Percentiles rank a stretch among this genome's conserved stretches.
Conservation (phyloP, 2,113 vertebrate genomes). For the Mirza zaza region DNA sequence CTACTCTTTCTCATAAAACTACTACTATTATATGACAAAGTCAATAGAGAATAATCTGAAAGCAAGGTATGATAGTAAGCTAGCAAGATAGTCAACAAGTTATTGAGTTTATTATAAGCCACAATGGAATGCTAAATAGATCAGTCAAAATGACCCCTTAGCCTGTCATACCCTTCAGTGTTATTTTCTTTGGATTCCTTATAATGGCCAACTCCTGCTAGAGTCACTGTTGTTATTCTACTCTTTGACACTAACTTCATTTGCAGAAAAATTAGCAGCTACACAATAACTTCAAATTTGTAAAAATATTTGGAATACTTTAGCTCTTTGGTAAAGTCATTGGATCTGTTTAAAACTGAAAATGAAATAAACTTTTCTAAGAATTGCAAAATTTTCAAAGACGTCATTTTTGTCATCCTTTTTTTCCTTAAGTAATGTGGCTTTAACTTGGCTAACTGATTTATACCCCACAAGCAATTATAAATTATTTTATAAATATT, state of each 20-base stretch:
- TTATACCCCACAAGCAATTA: slow-evolving; percentile 18
- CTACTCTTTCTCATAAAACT: background rate
- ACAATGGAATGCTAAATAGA: too few species aligned
- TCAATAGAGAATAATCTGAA: background rate
- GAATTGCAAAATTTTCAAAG: background rate
- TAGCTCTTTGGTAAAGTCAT: background rate
- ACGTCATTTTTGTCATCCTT: background rate
- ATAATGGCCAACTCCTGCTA: background rate
- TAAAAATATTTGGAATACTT: background rate
- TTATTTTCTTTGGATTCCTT: background rate
- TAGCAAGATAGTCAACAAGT: background rate
- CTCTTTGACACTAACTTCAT: background rate
- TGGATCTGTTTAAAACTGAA: background rate
- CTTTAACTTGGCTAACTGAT: background rate
- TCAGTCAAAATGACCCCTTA: background rate
- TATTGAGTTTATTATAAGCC: background rate
- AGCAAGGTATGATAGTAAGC: background rate
- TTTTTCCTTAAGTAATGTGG: background rate
- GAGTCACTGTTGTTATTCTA: background rate
- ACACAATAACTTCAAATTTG: background rate
- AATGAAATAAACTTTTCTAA: slow-evolving; percentile 16
- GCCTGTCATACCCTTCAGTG: background rate
- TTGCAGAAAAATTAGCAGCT: background rate
- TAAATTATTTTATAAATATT: slow-evolving; percentile 26
- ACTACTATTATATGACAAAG: background rate